phyloP scores from a whole-genome alignment of 2,113 vertebrate genomes.

The Melanostigma gelatinosum region DNA sequence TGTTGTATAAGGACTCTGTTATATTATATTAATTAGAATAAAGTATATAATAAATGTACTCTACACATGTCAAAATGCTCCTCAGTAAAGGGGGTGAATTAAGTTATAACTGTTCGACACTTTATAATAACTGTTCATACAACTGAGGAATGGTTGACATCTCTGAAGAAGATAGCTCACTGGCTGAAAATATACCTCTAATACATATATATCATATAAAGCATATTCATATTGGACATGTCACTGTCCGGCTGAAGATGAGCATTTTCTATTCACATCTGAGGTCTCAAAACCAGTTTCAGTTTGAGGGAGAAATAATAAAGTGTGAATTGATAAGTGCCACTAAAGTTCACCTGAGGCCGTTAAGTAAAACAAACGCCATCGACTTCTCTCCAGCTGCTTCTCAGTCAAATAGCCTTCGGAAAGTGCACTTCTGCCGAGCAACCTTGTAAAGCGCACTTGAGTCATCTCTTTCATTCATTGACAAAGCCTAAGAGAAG shows the following conservation, averaged over 20 bases:
- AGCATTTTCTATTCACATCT: conserved; percentile 60
- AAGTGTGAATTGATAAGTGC: conserved; percentile 62
- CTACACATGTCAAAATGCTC: conserved; percentile 65
- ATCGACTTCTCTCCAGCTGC: conserved; percentile 26
- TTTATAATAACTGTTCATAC: conserved; percentile 52
- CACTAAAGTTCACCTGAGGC: conserved; percentile 78
- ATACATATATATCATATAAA: conserved; percentile 77
- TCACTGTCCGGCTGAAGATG: conserved; percentile 61
- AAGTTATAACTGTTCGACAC: conserved; percentile 41
- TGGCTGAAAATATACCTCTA: conserved; percentile 80
- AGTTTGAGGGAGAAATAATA: conserved; percentile 46
- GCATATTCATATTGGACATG: conserved; percentile 72
- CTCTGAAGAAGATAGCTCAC: conserved; percentile 73
- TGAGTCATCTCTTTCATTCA: conserved; percentile 53
- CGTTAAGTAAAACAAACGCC: conserved; percentile 66
- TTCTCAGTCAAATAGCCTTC: conserved; percentile 50
- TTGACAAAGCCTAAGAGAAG: conserved; percentile 56
- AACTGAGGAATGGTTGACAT: conserved; percentile 75
- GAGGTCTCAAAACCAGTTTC: conserved; percentile 58
- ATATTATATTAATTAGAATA: conserved; percentile 60
- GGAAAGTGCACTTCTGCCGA: conserved; percentile 70
- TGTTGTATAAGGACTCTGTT: conserved; percentile 62
- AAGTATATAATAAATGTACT: conserved; percentile 70
- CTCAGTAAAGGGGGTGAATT: conserved; percentile 57
- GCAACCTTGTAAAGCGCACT: conserved; percentile 69